Base-by-base conservation (phyloP, 2,797 vertebrate genomes). In the Fringilla coelebs region DNA sequence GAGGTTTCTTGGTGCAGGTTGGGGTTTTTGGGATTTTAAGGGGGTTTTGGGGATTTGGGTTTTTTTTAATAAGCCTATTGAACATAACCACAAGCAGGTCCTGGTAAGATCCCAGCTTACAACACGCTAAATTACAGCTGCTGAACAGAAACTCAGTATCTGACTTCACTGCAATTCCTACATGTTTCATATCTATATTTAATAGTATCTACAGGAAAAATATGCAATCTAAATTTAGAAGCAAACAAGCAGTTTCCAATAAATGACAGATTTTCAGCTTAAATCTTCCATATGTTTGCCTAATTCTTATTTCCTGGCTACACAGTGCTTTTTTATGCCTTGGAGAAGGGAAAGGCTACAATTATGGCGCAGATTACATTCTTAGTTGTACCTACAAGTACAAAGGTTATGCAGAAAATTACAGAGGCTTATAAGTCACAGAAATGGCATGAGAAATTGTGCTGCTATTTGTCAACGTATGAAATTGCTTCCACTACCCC, bases 1-100 rank as follows among this genome's bases (percentile, higher is more conserved):
- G 14, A 18, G 26, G 11, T 48, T 40, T 48, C 15, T 48, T 48
- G 57, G 48, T 0, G 0, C 0, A 0, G 21, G 7, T 31, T 62
- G 25, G 5, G 22, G 17, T 6, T 57, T 32, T n/a, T 0, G 11
- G 28, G 8, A 17, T 68, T 49, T 43, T 36, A 31, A 26, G 43
- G 20, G n/a, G 4, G 0, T 18, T 45, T 34, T 2, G 5, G 11
- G 22, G 22, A 10, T 2, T 34, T 24, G 10, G 2, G 7, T 1
- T 1, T 41, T 67, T 55, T 61, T 22, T 29, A 83, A 48, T 67
- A 32, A 52, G 7, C 8, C 29, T 41, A 36, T 16, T 80, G 65
- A 74, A 63, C 19, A 36, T 43, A 87, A 78, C 25, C 20, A 58
- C 40, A 60, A 62, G 38, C 8, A 77, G 80, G 5, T 67, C 72